A percentile compares a stretch with the other conserved stretches of the same genome.
phyloP scores from a whole-genome alignment of 2,888 invertebrate species.

The Cantharis rufa region DNA sequence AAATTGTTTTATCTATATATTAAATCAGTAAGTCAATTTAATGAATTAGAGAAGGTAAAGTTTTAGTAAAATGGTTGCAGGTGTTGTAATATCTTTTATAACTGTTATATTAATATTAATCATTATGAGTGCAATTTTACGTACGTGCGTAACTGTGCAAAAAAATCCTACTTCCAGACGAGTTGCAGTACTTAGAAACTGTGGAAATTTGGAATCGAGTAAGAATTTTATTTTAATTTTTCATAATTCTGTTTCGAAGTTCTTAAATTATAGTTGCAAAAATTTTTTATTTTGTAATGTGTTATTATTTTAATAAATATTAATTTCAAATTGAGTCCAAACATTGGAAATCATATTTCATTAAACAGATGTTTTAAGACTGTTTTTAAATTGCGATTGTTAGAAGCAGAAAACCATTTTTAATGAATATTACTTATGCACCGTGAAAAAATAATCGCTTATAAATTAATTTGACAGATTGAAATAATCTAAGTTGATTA shows the following conservation, averaged over 20 bases:
- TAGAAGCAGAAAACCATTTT: no score
- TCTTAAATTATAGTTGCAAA: not conserved
- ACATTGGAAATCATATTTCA: no score
- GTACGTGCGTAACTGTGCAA: not conserved
- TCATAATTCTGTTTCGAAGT: not conserved
- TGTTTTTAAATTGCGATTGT: no score
- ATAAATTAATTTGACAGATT: no score
- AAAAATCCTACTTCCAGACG: not conserved
- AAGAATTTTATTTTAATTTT: not conserved
- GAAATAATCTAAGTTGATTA: no score
- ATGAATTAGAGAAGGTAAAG: not conserved
- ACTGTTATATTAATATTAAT: not conserved
- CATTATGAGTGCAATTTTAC: not conserved
- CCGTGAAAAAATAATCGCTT: no score
- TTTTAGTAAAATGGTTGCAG: not conserved
- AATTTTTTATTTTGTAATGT: no score
- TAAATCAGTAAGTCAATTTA: not conserved
- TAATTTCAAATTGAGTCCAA: no score
- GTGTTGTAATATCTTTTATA: not conserved
- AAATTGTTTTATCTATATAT: not conserved
- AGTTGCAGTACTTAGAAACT: not conserved
- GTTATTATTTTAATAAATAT: no score
- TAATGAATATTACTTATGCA: no score
- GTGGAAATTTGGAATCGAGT: not conserved
- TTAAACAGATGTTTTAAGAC: no score